Conservation (phyloP, 2,888 invertebrate genomes). For the Machimus rusticus region DNA sequence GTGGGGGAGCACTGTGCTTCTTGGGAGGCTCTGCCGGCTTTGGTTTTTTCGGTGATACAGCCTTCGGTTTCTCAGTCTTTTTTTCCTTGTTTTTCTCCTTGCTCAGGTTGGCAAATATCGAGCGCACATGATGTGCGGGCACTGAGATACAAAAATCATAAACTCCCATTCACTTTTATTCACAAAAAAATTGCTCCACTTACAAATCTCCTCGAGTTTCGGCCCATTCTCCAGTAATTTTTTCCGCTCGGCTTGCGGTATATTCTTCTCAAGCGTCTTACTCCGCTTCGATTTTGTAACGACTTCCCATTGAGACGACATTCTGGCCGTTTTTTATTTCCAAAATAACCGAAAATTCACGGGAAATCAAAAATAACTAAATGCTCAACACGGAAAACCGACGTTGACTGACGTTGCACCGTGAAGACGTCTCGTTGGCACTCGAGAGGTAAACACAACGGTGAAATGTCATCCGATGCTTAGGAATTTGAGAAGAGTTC, state of each 20-base stretch:
- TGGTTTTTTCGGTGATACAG: constrained; percentile 50
- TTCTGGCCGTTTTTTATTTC: constrained; percentile 49
- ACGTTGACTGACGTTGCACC: constrained; percentile 12
- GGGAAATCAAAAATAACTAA: constrained; percentile 63
- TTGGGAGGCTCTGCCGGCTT: constrained; percentile 35
- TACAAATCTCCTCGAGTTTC: constrained; percentile 79
- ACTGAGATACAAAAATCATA: constrained; percentile 64
- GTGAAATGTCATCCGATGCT: background rate
- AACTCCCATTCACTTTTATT: constrained; percentile 40
- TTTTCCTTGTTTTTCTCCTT: constrained; percentile 67
- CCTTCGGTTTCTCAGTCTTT: constrained; percentile 50
- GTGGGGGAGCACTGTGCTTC: constrained; percentile 45
- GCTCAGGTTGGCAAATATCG: constrained; percentile 70
- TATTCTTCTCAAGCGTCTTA: constrained; percentile 64
- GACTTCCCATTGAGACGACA: constrained; percentile 75
- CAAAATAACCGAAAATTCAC: constrained; percentile 68
- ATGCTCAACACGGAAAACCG: background rate
- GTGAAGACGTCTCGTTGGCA: background rate
- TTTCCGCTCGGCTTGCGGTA: constrained; percentile 59
- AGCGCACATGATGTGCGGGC: constrained; percentile 73
- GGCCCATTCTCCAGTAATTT: constrained; percentile 70
- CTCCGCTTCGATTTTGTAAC: constrained; percentile 73
- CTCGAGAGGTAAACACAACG: background rate
- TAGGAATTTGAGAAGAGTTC: background rate
- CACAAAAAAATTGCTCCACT: constrained; percentile 49